phyloP scores from a whole-genome alignment of 1,140 invertebrate genomes.

The Matsumurasca onukii region DNA sequence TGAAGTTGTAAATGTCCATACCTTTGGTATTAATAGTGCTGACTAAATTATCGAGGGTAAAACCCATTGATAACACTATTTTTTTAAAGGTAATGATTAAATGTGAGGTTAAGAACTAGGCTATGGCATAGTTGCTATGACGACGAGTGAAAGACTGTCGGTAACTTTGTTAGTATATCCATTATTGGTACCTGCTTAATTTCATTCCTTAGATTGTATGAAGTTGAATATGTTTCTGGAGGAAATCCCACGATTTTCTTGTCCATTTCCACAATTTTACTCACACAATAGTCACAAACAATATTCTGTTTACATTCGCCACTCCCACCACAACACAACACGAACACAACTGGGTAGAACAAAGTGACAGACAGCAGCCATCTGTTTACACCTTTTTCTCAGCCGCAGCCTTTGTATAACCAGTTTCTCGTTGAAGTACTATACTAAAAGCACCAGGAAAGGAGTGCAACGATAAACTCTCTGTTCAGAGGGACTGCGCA shows the following conservation, averaged over 20 bases:
- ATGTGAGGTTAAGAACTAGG: background rate
- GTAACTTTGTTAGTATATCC: background rate
- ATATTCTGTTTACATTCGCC: too few species aligned
- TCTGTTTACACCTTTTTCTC: too few species aligned
- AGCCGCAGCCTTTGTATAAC: too few species aligned
- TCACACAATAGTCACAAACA: too few species aligned
- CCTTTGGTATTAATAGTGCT: background rate
- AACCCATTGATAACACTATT: background rate
- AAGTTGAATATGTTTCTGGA: conserved; percentile 37
- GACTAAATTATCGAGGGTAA: background rate
- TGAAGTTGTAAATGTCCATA: background rate
- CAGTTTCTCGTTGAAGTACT: too few species aligned
- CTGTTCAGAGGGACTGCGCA: too few species aligned
- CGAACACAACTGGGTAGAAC: too few species aligned
- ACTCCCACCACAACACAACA: too few species aligned
- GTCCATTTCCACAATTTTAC: too few species aligned
- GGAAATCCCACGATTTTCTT: conserved; percentile 33
- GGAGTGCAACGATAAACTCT: too few species aligned
- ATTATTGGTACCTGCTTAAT: conserved; percentile 36
- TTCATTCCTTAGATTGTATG: conserved; percentile 38
- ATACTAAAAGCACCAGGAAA: too few species aligned
- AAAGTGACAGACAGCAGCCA: too few species aligned
- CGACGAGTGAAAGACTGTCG: conserved; percentile 1
- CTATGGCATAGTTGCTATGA: conserved; percentile 20
- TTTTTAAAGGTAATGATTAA: background rate